These are phyloP conservation scores for Oncorhynchus gorbuscha DNA, from an alignment of 2,113 vertebrate species.

Conservation along the genomic window DNA sequence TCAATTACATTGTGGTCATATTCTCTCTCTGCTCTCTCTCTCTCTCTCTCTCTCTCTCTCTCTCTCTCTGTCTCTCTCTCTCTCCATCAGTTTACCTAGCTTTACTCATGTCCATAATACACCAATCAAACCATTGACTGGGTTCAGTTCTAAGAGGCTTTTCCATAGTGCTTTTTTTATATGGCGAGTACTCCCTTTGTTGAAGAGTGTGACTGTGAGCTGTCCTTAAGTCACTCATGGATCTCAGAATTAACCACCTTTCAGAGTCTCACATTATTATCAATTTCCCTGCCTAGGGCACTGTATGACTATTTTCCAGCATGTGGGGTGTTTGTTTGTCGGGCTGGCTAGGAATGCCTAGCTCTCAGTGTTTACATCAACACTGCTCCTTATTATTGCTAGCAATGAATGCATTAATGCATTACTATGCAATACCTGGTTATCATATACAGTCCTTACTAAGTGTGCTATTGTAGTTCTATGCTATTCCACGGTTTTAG, in stretches of 20 bases:
- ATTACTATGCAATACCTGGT: too few species aligned
- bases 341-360: too few species aligned
- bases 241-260: conserved; percentile 7
- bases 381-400: too few species aligned
- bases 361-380: too few species aligned
- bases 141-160: neutral
- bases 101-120: neutral
- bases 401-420: too few species aligned
- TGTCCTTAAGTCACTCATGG: neutral
- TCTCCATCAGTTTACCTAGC: neutral
- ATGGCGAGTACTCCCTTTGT: conserved; percentile 4
- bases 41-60: conserved; percentile 20
- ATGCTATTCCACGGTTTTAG: too few species aligned
- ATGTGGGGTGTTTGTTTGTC: too few species aligned
- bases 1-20: conserved; percentile 36
- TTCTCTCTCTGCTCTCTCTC: conserved; percentile 15
- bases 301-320: too few species aligned
- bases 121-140: neutral
- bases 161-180: conserved; percentile 8
- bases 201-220: neutral
- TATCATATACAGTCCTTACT: too few species aligned
- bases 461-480: too few species aligned
- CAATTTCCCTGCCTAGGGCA: too few species aligned
- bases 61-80: conserved; percentile 15
- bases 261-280: neutral